Percentiles rank a stretch among this genome's conserved stretches.
Evolutionary conservation across 2,888 invertebrate species (phyloP).

Genomic region (Cecidostiba fungosa): DNA sequence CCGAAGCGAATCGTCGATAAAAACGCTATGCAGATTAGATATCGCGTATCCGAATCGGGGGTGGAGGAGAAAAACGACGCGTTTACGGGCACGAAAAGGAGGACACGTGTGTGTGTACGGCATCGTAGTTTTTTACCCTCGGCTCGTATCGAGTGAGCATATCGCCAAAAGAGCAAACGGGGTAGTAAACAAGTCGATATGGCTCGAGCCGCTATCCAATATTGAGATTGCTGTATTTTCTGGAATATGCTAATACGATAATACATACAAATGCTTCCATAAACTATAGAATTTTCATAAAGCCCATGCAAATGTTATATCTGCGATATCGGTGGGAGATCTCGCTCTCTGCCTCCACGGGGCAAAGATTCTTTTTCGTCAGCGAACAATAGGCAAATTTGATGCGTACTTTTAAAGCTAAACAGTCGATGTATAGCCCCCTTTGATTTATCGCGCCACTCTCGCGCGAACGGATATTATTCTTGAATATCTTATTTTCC

Average conservation of each 20-base stretch:
- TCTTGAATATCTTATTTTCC: conserved; percentile 7
- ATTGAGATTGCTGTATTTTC: conserved; percentile 80
- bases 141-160: conserved; percentile 65
- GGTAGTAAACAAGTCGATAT: conserved; percentile 79
- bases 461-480: background rate
- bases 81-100: conserved; percentile 69
- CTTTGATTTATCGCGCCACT: conserved; percentile 36
- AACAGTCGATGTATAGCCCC: conserved; percentile 52
- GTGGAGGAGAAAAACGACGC: conserved; percentile 68
- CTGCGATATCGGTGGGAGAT: conserved; percentile 73
- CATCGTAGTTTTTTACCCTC: conserved; percentile 29
- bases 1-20: conserved; percentile 64
- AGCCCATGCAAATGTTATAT: conserved; percentile 78
- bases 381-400: conserved; percentile 51
- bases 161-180: conserved; percentile 62
- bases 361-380: conserved; percentile 38
- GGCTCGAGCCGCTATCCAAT: conserved; percentile 75
- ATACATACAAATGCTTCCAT: conserved; percentile 80
- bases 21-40: conserved; percentile 69
- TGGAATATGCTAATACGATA: conserved; percentile 80
- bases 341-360: background rate
- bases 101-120: conserved; percentile 70
- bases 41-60: conserved; percentile 66
- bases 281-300: conserved; percentile 81
- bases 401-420: conserved; percentile 54